Evolutionary conservation across 2,888 invertebrate species (phyloP), one percentile per base, ranked within the genome.

Genomic region (Nebria brevicollis): DNA sequence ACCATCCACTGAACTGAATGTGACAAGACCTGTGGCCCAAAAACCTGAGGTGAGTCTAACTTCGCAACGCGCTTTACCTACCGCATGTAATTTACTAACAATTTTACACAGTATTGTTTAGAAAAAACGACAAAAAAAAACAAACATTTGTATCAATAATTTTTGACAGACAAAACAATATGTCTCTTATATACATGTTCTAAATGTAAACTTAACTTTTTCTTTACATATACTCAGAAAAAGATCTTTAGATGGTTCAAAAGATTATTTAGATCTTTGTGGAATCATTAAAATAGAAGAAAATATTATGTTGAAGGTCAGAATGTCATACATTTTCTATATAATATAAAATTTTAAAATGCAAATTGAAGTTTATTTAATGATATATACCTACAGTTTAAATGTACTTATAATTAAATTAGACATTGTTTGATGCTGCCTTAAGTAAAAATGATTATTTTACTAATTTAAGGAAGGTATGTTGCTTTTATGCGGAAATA

Each of bases 11-110:
- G 15, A 34, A 34, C 26, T 72, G 64, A 34, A 54, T 26, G 65
- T 26, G 8, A 70, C 20, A 26, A 1, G 70, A 13, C 34, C 70
- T 20, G 34, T 70, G 2, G 10, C 70, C 10, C 25, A 66, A 13
- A 77, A 65, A 77, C 77, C 72, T 72, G 77, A 77, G 77, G 77
- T 77, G 64, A 77, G 77, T 34, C 73, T n/a, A 34, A 10, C 73
- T 41, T n/a, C 73, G 2, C 73, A 41, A 15, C 73, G 73, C 41
- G 64, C 66, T 25, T 26, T 77, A 7, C 77, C 77, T 42, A 68
- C 77, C 72, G 72, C 72, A 72, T 72, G 77, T 77, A 77, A 77
- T 41, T n/a, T 68, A 68, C 15, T 68, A 25, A 15, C 25, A 2
- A 68, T 68, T 68, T 20, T 68, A 25, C 25, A 68, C 25, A 68